phyloP scores from a whole-genome alignment of 2,113 vertebrate species.

The Helogale parvula region DNA sequence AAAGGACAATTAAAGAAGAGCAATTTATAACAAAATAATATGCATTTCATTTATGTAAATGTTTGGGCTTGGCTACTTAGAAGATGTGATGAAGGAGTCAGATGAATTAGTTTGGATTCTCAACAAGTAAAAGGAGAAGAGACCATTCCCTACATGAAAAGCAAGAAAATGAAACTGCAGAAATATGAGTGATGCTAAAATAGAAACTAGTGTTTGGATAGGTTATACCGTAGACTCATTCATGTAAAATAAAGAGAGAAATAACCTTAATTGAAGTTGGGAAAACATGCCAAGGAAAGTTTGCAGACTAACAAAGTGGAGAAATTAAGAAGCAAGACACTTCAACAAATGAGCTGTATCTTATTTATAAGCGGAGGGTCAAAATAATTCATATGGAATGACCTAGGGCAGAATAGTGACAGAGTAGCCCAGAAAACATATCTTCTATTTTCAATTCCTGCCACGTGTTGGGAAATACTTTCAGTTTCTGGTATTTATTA shows the following conservation, averaged over 20 bases:
- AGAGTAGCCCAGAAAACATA: neutral
- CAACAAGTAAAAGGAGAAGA: neutral
- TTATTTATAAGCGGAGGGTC: neutral
- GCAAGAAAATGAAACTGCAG: neutral
- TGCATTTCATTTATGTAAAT: neutral
- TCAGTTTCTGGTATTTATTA: constrained; percentile 69
- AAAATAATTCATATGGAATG: neutral
- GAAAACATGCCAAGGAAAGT: neutral
- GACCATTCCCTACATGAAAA: neutral
- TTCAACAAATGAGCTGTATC: neutral
- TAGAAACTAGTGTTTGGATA: neutral
- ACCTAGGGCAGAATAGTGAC: neutral
- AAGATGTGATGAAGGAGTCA: neutral
- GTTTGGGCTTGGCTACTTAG: neutral
- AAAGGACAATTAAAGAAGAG: neutral
- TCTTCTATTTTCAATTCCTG: constrained; percentile 49
- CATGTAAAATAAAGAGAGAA: neutral
- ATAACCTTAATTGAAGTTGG: neutral
- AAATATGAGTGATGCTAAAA: neutral
- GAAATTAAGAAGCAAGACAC: neutral
- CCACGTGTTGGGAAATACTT: constrained; percentile 44
- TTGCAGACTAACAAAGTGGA: neutral
- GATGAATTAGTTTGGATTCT: neutral
- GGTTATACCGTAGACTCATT: neutral
- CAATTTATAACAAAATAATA: neutral